phyloP scores from a whole-genome alignment of 2,888 invertebrate species.

The Chamaedrilus cognettii region DNA sequence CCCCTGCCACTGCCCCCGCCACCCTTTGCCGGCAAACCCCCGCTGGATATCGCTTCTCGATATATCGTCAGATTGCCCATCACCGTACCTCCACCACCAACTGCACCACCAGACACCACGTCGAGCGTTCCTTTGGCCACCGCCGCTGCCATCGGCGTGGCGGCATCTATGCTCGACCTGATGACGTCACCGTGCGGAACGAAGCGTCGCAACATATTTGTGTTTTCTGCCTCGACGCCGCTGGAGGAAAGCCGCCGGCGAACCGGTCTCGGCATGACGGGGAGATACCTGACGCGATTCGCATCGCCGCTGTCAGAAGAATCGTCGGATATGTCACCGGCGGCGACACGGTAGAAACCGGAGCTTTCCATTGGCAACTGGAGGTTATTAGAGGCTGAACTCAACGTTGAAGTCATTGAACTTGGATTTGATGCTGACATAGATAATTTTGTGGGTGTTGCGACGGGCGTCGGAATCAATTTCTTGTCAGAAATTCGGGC shows the following conservation, averaged over 20 bases:
- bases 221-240: too few relatives aligned
- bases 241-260: constrained; percentile 4
- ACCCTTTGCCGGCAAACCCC: too few relatives aligned
- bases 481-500: too few relatives aligned
- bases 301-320: background rate
- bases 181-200: too few relatives aligned
- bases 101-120: background rate
- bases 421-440: too few relatives aligned
- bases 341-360: background rate
- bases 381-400: background rate
- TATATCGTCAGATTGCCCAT: background rate
- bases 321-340: background rate
- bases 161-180: too few relatives aligned
- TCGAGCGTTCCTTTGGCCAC: background rate
- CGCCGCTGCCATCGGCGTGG: too few relatives aligned
- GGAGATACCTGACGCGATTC: constrained; percentile 1
- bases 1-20: too few relatives aligned
- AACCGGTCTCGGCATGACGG: constrained; percentile 15
- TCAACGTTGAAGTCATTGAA: too few relatives aligned
- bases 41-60: too few relatives aligned
- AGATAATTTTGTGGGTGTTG: too few relatives aligned
- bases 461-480: background rate
- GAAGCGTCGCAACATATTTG: too few relatives aligned
- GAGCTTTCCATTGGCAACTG: background rate
- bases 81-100: background rate